Evolutionary conservation across 1,140 invertebrate species (phyloP), one percentile per base, ranked within the genome.

Genomic region (Trialeurodes vaporariorum): DNA sequence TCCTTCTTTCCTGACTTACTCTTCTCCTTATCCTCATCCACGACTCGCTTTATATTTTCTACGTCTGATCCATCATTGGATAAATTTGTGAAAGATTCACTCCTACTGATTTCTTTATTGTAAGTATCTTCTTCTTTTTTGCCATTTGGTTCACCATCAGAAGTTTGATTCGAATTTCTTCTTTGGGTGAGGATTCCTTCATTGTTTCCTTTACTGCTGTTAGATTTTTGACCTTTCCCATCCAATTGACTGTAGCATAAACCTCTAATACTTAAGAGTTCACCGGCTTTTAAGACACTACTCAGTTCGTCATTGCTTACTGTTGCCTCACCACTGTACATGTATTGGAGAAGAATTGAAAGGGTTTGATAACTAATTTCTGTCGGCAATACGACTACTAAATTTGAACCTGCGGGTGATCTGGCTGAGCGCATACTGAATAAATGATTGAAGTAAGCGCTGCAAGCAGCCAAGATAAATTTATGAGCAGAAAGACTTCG

Each of bases 241-340:
- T 49, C 34, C 5, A 17, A 5, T 17, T 49, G 34, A 49, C 61
- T 49, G 34, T 49, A 74, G 12, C 27, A 72, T 66, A 63, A 77
- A 74, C 69, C 81, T 70, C 69, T 71, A 12, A 92, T 87, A 73
- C 90, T 86, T 0, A 92, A 74, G 5, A 90, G 84, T 73, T 91
- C 89, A 0, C 89, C 90, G 0, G 89, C 90, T 75, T 87, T 86
- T 59, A 92, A 73, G 1, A 91, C 89, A 66, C 84, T 86, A 72
- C 89, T 88, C 61, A 92, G 75, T 26, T 91, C 88, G 74, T 91
- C 88, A 77, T 91, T 90, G 66, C 88, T 89, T 9, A 92, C 89
- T 23, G 89, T 92, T 26, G 89, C 88, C 79, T 92, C 90, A 1
- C 90, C 90, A 58, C 83, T 89, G 77, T 92, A 91, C 88, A 92